Evolutionary conservation across 2,888 invertebrate species (phyloP).

Genomic region (Phyllotreta cruciferae): DNA sequence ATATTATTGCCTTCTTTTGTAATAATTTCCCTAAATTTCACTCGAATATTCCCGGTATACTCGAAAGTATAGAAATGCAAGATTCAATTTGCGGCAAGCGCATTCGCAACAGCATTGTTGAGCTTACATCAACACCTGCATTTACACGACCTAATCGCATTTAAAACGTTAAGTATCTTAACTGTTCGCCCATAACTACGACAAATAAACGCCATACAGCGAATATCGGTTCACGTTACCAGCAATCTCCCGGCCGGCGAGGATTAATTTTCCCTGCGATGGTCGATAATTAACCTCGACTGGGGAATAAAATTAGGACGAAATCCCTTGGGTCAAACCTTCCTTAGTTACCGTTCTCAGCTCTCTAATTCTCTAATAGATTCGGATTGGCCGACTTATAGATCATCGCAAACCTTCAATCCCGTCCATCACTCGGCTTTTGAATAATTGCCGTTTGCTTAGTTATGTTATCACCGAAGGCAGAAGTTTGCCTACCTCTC

Average conservation of each 20-base stretch:
- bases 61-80: too few species aligned
- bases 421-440: conserved; percentile 8
- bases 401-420: conserved; percentile 20
- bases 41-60: too few species aligned
- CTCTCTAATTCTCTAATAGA: conserved; percentile 25
- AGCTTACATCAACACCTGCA: conserved; percentile 7
- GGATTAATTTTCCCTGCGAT: conserved; percentile 30
- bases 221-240: conserved; percentile 36
- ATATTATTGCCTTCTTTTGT: too few species aligned
- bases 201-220: conserved; percentile 35
- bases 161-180: conserved; percentile 36
- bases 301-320: conserved; percentile 30
- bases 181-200: conserved; percentile 29
- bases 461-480: too few species aligned
- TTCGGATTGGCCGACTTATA: conserved; percentile 25
- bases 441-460: conserved; percentile 10
- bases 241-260: conserved; percentile 22
- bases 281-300: conserved; percentile 30
- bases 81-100: too few species aligned
- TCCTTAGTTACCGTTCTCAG: conserved; percentile 13
- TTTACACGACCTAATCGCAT: conserved; percentile 7
- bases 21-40: too few species aligned
- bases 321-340: conserved; percentile 19
- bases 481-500: too few species aligned
- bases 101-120: background rate